Percentiles rank a stretch among this genome's conserved stretches.
phyloP scores from a whole-genome alignment of 2,888 invertebrate genomes.

The Malthinus seriepunctatus region DNA sequence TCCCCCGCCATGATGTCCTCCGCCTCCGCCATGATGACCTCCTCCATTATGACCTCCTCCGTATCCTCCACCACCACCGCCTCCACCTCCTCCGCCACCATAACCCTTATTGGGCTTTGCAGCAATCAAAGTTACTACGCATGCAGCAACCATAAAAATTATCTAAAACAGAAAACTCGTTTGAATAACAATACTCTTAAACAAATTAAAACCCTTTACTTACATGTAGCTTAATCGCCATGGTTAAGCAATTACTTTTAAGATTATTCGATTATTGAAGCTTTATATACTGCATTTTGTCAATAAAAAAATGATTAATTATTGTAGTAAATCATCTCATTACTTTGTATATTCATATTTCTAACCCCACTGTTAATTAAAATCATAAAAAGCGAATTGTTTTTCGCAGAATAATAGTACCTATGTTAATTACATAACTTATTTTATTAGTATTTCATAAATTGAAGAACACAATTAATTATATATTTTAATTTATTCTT shows the following conservation, averaged over 20 bases:
- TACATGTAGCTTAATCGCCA: too few species aligned
- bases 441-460: too few species aligned
- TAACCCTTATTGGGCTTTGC: slow-evolving; percentile 1
- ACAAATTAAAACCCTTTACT: too few species aligned
- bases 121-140: not conserved
- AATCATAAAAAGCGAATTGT: too few species aligned
- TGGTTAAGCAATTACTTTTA: not conserved
- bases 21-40: not conserved
- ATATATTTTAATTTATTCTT: too few species aligned
- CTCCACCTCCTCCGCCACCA: slow-evolving; percentile 1
- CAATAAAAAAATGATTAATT: not conserved
- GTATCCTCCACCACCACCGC: not conserved
- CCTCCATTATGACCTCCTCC: not conserved
- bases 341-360: too few species aligned
- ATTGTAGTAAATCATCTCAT: not conserved
- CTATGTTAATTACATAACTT: too few species aligned
- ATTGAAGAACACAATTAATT: too few species aligned
- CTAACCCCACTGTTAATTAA: too few species aligned
- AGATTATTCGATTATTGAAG: too few species aligned
- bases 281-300: not conserved
- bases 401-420: too few species aligned
- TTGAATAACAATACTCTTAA: too few species aligned
- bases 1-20: not conserved
- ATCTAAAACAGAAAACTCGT: not conserved
- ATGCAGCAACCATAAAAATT: not conserved